A percentile compares a stretch with the other conserved stretches of the same genome.
These are phyloP conservation scores for Sciurus carolinensis DNA, from an alignment of 2,797 vertebrate genomes.

Conservation along the genomic window DNA sequence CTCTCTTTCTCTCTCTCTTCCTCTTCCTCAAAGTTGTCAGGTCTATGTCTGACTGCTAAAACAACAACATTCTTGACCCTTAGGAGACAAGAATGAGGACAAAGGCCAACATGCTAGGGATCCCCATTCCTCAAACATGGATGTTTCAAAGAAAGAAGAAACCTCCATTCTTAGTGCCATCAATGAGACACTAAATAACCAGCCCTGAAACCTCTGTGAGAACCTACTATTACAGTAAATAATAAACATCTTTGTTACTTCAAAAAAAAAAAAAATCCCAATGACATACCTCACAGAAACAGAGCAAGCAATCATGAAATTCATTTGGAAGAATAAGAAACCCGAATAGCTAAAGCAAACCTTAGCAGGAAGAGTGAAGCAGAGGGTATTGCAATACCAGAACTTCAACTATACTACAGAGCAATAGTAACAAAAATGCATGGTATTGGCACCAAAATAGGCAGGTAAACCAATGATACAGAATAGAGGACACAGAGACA, in stretches of 20 bases:
- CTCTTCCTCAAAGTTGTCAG: background rate
- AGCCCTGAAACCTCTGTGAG: background rate
- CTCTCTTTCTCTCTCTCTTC: background rate
- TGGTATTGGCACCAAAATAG: too few species aligned
- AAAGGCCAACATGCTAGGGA: background rate
- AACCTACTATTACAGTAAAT: background rate
- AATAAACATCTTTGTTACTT: slow-evolving; percentile 1
- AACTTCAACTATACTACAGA: too few species aligned
- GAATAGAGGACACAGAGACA: too few species aligned
- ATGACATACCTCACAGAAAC: too few species aligned
- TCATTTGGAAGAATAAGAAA: too few species aligned
- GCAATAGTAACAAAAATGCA: too few species aligned
- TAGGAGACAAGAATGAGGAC: background rate
- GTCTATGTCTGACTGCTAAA: background rate
- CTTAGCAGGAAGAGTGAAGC: too few species aligned
- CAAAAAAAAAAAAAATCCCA: background rate
- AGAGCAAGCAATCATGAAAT: too few species aligned
- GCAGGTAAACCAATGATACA: too few species aligned
- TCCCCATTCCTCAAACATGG: background rate
- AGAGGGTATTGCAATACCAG: too few species aligned
- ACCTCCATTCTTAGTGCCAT: background rate
- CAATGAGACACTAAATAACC: background rate
- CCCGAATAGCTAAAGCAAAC: too few species aligned
- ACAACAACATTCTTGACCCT: background rate
- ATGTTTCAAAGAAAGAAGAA: background rate